Conservation (phyloP, 2,888 invertebrate species). For the Folsomia manolachei region DNA sequence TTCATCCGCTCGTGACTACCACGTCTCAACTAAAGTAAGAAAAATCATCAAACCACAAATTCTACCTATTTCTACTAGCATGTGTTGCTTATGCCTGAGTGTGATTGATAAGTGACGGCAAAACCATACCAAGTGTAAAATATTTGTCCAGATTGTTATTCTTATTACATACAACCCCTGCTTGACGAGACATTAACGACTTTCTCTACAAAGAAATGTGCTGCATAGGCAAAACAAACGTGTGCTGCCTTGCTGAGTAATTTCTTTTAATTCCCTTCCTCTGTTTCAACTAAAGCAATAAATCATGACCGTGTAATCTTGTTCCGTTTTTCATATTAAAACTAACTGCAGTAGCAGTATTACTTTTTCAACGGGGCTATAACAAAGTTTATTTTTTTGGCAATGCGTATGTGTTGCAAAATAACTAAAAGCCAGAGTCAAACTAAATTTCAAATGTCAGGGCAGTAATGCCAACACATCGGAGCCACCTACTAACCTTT, state of each 20-base stretch:
- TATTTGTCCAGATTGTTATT: not conserved
- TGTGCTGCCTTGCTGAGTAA: not conserved
- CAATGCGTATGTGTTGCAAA: no score
- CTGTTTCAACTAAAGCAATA: no score
- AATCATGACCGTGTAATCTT: not conserved
- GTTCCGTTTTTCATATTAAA: not conserved
- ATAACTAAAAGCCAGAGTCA: no score
- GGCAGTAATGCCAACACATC: no score
- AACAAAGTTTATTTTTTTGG: no score
- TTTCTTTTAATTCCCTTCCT: no score
- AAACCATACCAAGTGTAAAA: not conserved
- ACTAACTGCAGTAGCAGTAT: not conserved
- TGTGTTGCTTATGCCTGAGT: not conserved
- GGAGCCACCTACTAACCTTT: no score
- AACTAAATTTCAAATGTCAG: no score
- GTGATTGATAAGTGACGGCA: not conserved
- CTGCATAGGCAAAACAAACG: no score
- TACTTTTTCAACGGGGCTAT: no score
- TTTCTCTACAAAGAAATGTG: not conserved
- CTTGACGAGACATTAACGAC: not conserved
- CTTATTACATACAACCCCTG: not conserved
- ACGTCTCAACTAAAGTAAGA: not conserved
- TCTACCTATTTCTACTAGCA: no score
- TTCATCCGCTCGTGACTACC: not conserved
- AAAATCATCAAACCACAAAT: no score